These are phyloP conservation scores for Agrochola circellaris DNA, from an alignment of 2,888 invertebrate genomes.

Conservation along the genomic window DNA sequence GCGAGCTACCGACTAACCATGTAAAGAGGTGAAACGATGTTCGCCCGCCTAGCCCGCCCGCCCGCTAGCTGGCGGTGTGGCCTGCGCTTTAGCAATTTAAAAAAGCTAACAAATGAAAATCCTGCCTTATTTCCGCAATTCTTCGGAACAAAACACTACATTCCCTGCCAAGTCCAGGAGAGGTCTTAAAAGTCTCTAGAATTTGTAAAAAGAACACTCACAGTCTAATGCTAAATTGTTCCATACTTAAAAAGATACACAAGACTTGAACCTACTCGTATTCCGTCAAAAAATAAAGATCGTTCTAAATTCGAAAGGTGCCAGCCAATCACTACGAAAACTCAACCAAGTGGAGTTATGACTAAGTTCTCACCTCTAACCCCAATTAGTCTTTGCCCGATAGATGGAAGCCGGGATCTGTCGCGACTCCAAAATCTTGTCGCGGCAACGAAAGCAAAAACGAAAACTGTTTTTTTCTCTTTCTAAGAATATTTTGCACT, in stretches of 20 bases:
- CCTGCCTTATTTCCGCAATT: background rate
- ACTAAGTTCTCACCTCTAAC: constrained; percentile 35
- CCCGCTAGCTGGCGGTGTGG: too few relatives aligned
- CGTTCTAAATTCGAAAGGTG: constrained; percentile 17
- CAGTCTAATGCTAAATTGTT: constrained; percentile 11
- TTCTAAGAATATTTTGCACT: constrained; percentile 48
- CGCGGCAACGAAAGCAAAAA: constrained; percentile 18
- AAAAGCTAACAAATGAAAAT: background rate
- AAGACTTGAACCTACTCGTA: background rate
- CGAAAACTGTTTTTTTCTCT: constrained; percentile 12
- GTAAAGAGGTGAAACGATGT: too few relatives aligned
- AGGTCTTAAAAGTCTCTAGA: background rate
- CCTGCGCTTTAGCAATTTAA: background rate
- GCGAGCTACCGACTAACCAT: too few relatives aligned
- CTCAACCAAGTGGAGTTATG: background rate
- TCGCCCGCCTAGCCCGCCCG: too few relatives aligned
- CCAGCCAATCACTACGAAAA: constrained; percentile 28
- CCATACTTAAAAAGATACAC: background rate
- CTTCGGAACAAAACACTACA: background rate
- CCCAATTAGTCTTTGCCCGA: constrained; percentile 41
- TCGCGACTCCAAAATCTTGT: constrained; percentile 32
- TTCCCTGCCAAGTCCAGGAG: background rate
- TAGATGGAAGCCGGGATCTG: constrained; percentile 24
- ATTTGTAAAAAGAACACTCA: background rate
- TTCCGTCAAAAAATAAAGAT: background rate